Evolutionary conservation across 2,797 vertebrate genomes (phyloP).

Genomic region (Muscicapa comitata): DNA sequence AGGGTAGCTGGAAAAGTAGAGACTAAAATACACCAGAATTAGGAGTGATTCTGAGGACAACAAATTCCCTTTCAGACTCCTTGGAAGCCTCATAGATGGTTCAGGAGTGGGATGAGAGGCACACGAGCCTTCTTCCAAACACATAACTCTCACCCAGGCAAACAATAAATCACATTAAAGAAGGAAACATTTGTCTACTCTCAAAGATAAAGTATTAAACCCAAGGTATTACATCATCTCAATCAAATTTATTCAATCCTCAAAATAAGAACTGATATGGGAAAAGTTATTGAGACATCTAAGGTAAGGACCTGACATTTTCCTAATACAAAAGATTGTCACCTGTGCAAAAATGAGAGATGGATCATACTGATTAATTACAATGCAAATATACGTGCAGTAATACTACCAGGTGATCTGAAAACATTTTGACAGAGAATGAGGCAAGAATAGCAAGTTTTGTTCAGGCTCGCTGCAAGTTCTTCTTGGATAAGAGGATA

Average conservation of each 20-base stretch:
- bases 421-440: not conserved
- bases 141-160: not conserved
- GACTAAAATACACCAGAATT: not conserved
- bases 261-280: not conserved
- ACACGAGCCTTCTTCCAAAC: fast-evolving
- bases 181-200: not conserved
- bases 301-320: not conserved
- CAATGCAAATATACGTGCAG: not conserved
- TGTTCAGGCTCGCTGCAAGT: not conserved
- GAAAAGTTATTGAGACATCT: not conserved
- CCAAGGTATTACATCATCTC: not conserved
- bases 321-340: not conserved
- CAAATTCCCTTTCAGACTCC: not conserved
- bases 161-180: not conserved
- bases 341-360: not conserved
- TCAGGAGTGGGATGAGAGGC: not conserved
- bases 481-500: not conserved
- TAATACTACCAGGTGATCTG: not conserved
- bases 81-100: not conserved
- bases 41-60: not conserved
- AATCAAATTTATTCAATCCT: not conserved
- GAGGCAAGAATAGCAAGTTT: not conserved
- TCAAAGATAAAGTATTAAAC: not conserved
- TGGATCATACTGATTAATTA: not conserved
- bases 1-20: not conserved